Evolutionary conservation across 2,888 invertebrate genomes (phyloP).

Genomic region (Tubiluchus corallicola): DNA sequence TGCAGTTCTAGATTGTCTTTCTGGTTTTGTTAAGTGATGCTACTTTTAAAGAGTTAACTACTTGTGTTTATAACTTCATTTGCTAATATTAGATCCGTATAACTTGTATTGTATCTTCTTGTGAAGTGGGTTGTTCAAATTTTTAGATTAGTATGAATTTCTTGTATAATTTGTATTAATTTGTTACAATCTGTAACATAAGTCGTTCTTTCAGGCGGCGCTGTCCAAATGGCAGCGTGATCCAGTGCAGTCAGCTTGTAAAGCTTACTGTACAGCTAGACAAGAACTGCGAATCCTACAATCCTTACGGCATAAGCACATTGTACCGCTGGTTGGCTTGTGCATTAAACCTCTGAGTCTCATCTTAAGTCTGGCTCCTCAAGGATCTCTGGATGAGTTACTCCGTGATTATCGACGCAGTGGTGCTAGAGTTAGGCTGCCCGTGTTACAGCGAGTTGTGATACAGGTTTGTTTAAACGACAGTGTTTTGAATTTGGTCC

Average conservation of each 20-base stretch:
- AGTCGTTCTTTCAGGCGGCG: slow-evolving; percentile 37
- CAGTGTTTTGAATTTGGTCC: too few relatives aligned
- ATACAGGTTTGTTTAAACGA: slow-evolving; percentile 43
- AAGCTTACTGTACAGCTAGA: slow-evolving; percentile 86
- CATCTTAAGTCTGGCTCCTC: slow-evolving; percentile 72
- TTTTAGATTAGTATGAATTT: slow-evolving; percentile 2
- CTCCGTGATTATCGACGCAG: slow-evolving; percentile 66
- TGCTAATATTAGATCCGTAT: too few relatives aligned
- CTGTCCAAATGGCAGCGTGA: slow-evolving; percentile 81
- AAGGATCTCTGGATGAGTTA: slow-evolving; percentile 67
- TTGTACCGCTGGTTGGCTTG: slow-evolving; percentile 75
- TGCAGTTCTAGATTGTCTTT: too few relatives aligned
- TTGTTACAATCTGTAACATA: slow-evolving; percentile 6
- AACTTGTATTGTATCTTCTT: too few relatives aligned
- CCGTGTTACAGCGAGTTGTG: slow-evolving; percentile 61
- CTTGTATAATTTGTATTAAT: slow-evolving; percentile 5
- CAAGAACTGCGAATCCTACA: slow-evolving; percentile 78
- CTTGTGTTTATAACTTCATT: too few relatives aligned
- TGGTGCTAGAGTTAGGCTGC: slow-evolving; percentile 58
- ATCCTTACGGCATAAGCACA: slow-evolving; percentile 68
- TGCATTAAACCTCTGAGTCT: slow-evolving; percentile 72
- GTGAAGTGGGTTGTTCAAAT: too few relatives aligned
- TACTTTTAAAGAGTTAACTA: too few relatives aligned
- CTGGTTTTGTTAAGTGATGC: too few relatives aligned
- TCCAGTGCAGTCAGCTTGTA: slow-evolving; percentile 73